Evolutionary conservation across 2,888 invertebrate species (phyloP).

Genomic region (Tolmerus cingulatus): DNA sequence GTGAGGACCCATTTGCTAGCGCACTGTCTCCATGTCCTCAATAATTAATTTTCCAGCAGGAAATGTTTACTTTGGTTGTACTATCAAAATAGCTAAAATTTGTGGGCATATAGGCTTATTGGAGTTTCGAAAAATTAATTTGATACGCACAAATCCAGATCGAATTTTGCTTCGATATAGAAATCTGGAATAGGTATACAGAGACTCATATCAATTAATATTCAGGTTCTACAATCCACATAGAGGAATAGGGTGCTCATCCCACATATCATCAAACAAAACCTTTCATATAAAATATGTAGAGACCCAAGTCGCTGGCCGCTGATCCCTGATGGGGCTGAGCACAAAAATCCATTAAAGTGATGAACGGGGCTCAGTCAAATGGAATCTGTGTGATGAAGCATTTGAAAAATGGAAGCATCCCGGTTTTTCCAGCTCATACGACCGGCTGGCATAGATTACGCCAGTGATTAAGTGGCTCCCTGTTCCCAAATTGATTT

Average conservation of each 20-base stretch:
- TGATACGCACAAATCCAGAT: neutral
- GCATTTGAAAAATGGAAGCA: slow-evolving; percentile 7
- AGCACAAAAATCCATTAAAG: slow-evolving; percentile 24
- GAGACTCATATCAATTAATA: neutral
- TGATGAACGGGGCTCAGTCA: slow-evolving; percentile 6
- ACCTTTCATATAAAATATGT: slow-evolving; percentile 14
- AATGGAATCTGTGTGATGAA: slow-evolving; percentile 20
- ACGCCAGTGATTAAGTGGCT: slow-evolving; percentile 19
- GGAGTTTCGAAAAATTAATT: neutral
- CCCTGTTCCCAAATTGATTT: neutral
- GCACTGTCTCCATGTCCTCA: slow-evolving; percentile 3
- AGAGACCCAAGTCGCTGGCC: neutral
- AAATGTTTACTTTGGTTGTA: neutral
- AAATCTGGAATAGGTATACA: neutral
- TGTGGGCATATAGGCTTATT: neutral
- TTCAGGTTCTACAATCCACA: neutral
- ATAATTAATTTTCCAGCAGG: neutral
- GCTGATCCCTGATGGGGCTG: neutral
- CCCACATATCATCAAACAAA: slow-evolving; percentile 1
- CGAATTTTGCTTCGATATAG: neutral
- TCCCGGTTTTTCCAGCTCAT: neutral
- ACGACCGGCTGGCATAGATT: neutral
- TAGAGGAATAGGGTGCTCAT: neutral
- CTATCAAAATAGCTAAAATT: neutral
- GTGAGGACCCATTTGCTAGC: neutral